Evolutionary conservation across 2,797 vertebrate genomes (phyloP).

Genomic region (Sebastes hubbsi): DNA sequence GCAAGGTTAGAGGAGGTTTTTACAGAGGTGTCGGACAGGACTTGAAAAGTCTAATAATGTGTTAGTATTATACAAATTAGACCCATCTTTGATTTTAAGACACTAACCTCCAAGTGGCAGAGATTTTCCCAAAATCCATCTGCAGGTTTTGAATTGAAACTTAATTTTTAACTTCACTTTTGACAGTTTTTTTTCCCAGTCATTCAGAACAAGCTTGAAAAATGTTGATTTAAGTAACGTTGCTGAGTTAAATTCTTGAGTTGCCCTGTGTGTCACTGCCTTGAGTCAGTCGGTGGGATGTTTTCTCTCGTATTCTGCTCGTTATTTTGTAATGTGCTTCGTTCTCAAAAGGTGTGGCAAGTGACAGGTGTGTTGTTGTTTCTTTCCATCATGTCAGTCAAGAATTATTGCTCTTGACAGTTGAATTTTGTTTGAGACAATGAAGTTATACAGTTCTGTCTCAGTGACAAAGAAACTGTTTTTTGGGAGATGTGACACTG

Average conservation of each 20-base stretch:
- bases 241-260: not conserved
- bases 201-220: not conserved
- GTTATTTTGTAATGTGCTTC: conserved; percentile 8
- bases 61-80: not conserved
- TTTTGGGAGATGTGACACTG: conserved; percentile 10
- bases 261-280: conserved; percentile 4
- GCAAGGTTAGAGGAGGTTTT: not conserved
- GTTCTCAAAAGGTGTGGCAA: conserved; percentile 13
- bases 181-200: not conserved
- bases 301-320: not conserved
- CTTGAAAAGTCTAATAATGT: not conserved
- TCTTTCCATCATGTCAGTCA: not conserved
- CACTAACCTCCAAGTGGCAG: not conserved
- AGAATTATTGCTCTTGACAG: not conserved
- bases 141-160: not conserved
- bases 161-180: not conserved
- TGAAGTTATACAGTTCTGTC: not conserved
- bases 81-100: not conserved
- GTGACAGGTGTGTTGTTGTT: conserved; percentile 7
- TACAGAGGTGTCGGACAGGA: not conserved
- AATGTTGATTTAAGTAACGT: not conserved
- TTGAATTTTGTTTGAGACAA: not conserved
- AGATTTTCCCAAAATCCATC: not conserved
- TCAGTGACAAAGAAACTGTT: not conserved
- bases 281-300: not conserved